phyloP scores from a whole-genome alignment of 1,140 invertebrate genomes.

The Whitmania pigra region DNA sequence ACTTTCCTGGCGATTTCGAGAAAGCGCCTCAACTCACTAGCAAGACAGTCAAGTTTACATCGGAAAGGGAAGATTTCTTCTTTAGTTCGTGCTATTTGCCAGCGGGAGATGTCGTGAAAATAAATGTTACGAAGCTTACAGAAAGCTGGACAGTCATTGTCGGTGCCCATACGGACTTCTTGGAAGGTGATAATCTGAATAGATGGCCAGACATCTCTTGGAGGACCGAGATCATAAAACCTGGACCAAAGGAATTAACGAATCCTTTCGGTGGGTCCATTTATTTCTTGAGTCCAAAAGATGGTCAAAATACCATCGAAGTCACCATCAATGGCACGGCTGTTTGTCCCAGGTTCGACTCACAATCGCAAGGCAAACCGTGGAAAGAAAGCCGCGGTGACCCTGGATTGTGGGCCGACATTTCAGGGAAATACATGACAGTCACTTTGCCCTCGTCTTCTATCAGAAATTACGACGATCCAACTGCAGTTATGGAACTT shows the following conservation, averaged over 20 bases:
- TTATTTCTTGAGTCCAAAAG: slow-evolving; percentile 17
- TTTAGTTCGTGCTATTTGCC: slow-evolving; percentile 14
- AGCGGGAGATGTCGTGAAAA: background rate
- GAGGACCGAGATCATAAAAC: background rate
- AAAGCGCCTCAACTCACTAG: background rate
- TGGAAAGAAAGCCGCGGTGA: slow-evolving; percentile 18
- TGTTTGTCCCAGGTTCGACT: slow-evolving; percentile 15
- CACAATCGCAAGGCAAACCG: background rate
- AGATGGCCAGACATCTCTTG: slow-evolving; percentile 17
- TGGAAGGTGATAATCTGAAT: background rate
- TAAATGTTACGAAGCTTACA: background rate
- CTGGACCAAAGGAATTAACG: background rate
- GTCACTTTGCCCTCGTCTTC: slow-evolving; percentile 27
- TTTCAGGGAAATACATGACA: slow-evolving; percentile 27
- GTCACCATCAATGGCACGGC: slow-evolving; percentile 14
- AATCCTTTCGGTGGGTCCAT: slow-evolving; percentile 21
- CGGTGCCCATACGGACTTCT: slow-evolving; percentile 8
- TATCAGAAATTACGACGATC: slow-evolving; percentile 22
- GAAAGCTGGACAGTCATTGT: slow-evolving; percentile 9
- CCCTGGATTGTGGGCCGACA: slow-evolving; percentile 29
- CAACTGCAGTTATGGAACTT: slow-evolving; percentile 21
- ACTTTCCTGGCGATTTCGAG: slow-evolving; percentile 19
- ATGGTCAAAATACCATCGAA: slow-evolving; percentile 8
- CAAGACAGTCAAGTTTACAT: slow-evolving; percentile 7
- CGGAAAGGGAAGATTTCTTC: slow-evolving; percentile 1